A percentile compares a stretch with the other conserved stretches of the same genome.
These are phyloP conservation scores for Phylloscopus whistleri DNA, from an alignment of 2,113 vertebrate genomes.

Conservation along the genomic window DNA sequence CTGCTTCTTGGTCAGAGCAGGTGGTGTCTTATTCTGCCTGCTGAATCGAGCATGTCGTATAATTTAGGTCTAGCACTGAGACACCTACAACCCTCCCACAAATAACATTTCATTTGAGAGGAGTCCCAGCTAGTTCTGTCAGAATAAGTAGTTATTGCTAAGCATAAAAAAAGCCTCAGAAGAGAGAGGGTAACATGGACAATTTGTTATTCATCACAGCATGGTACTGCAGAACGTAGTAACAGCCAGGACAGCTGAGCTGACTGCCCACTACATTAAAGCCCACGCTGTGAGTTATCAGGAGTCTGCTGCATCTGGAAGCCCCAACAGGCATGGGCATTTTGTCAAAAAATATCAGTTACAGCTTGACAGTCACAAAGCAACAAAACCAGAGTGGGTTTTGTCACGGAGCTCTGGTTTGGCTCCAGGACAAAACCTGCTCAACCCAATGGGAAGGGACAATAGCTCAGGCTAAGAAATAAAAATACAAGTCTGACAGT, in stretches of 20 bases:
- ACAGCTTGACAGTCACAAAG: background rate
- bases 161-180: background rate
- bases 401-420: background rate
- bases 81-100: background rate
- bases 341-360: background rate
- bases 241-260: background rate
- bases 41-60: background rate
- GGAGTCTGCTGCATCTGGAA: background rate
- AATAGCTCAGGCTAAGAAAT: background rate
- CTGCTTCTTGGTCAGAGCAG: background rate
- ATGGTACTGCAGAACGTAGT: background rate
- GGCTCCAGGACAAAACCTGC: background rate
- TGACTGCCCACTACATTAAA: background rate
- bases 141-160: background rate
- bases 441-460: background rate
- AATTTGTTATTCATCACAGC: background rate
- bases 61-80: background rate
- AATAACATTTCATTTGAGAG: background rate
- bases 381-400: background rate
- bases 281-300: fast-evolving
- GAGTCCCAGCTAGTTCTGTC: background rate
- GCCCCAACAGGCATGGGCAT: background rate
- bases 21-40: background rate
- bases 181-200: background rate
- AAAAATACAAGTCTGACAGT: background rate